phyloP scores from a whole-genome alignment of 2,113 vertebrate genomes.

The Oceanodroma tethys region DNA sequence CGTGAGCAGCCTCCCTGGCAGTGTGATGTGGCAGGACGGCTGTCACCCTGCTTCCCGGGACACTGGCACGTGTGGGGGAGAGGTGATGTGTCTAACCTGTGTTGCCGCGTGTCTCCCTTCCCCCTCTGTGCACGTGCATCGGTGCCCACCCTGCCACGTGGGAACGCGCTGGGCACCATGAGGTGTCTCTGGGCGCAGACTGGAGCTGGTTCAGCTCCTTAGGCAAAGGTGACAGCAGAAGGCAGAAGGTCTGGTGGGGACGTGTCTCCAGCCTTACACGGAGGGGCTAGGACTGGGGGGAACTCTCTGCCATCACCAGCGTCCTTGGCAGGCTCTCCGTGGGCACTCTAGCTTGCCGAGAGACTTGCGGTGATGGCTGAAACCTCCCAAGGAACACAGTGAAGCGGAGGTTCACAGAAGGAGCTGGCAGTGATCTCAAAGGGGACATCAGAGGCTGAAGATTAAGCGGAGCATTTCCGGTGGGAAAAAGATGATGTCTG shows the following conservation, averaged over 20 bases:
- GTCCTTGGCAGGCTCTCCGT: background rate
- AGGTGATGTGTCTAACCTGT: background rate
- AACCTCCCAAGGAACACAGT: background rate
- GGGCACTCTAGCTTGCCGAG: fast-evolving
- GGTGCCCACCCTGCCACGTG: fast-evolving
- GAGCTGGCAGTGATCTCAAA: background rate
- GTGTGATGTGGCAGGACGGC: background rate
- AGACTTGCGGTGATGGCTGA: background rate
- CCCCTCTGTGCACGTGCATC: fast-evolving
- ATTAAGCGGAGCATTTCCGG: background rate
- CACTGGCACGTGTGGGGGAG: fast-evolving
- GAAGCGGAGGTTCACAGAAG: fast-evolving
- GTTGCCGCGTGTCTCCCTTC: background rate
- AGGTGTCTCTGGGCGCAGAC: background rate
- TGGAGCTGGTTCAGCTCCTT: background rate
- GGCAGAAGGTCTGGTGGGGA: background rate
- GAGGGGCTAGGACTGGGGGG: background rate
- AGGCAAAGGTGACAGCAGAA: background rate
- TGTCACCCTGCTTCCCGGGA: background rate
- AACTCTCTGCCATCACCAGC: background rate
- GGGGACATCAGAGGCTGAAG: background rate
- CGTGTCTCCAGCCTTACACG: background rate
- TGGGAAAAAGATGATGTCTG: background rate
- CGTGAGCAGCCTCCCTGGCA: background rate
- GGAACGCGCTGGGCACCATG: fast-evolving